Conservation (phyloP, 1,140 invertebrate species). For the Panulirus ornatus region DNA sequence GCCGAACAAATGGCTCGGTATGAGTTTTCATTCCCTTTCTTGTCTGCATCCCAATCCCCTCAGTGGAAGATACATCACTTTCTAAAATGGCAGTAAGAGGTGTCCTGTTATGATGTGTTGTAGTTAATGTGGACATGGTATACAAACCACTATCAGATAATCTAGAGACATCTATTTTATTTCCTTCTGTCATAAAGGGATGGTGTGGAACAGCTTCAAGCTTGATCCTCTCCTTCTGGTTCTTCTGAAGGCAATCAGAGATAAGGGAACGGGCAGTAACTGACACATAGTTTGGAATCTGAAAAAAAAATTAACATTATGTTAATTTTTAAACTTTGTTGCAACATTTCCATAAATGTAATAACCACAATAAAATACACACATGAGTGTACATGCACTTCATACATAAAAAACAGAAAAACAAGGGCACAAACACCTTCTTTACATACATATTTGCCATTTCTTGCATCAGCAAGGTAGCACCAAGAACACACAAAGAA, state of each 20-base stretch:
- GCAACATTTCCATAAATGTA: too few relatives aligned
- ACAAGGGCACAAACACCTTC: too few relatives aligned
- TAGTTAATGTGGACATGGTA: conserved; percentile 62
- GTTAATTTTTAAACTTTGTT: too few relatives aligned
- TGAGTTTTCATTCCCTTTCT: not conserved
- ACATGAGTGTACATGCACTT: too few relatives aligned
- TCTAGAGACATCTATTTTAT: conserved; percentile 34
- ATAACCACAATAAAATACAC: too few relatives aligned
- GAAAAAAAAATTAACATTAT: too few relatives aligned
- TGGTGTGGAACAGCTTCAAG: conserved; percentile 87
- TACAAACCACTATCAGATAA: conserved; percentile 70
- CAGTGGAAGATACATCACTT: conserved; percentile 20
- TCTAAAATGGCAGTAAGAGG: conserved; percentile 54
- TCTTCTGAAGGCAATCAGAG: conserved; percentile 89
- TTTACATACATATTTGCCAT: too few relatives aligned
- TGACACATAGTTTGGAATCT: conserved; percentile 88
- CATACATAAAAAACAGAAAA: too few relatives aligned
- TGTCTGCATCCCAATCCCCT: conserved; percentile 2
- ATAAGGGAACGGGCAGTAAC: conserved; percentile 92
- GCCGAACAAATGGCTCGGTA: conserved; percentile 20
- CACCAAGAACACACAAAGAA: too few relatives aligned
- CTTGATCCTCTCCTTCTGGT: conserved; percentile 90
- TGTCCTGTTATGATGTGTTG: conserved; percentile 37
- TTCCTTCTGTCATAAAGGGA: conserved; percentile 83
- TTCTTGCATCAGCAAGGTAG: too few relatives aligned